phyloP scores from a whole-genome alignment of 2,797 vertebrate species.

The Podarcis siculus region DNA sequence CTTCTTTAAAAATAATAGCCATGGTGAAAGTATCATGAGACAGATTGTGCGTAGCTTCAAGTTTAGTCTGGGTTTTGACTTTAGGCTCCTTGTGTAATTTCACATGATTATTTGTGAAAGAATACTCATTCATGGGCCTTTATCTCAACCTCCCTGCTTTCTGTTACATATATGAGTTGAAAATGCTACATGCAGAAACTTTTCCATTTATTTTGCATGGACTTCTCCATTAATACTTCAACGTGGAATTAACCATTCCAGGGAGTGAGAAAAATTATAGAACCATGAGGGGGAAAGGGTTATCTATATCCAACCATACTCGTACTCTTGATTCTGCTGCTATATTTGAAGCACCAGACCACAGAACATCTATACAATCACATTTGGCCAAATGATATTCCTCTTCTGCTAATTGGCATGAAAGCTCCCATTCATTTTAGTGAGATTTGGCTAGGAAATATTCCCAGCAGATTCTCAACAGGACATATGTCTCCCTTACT shows the following conservation, averaged over 20 bases:
- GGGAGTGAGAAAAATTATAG: neutral
- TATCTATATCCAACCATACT: neutral
- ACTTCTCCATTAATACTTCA: neutral
- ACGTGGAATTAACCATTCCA: neutral
- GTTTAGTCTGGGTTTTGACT: neutral
- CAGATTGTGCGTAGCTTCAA: neutral
- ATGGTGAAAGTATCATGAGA: neutral
- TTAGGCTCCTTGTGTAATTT: neutral
- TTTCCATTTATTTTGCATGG: neutral
- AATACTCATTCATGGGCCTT: neutral
- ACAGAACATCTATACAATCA: neutral
- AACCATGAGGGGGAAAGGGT: neutral
- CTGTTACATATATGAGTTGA: neutral
- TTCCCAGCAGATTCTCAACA: neutral
- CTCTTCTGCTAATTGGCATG: neutral
- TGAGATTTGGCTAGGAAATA: neutral
- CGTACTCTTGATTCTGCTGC: neutral
- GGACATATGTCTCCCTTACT: neutral
- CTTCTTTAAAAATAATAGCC: constrained; percentile 3
- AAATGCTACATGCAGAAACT: neutral
- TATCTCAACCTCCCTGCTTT: neutral
- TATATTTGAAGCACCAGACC: neutral
- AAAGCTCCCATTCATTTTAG: neutral
- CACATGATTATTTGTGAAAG: neutral
- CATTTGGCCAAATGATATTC: neutral